Evolutionary conservation across 2,797 vertebrate species (phyloP).

Genomic region (Spheniscus humboldti): DNA sequence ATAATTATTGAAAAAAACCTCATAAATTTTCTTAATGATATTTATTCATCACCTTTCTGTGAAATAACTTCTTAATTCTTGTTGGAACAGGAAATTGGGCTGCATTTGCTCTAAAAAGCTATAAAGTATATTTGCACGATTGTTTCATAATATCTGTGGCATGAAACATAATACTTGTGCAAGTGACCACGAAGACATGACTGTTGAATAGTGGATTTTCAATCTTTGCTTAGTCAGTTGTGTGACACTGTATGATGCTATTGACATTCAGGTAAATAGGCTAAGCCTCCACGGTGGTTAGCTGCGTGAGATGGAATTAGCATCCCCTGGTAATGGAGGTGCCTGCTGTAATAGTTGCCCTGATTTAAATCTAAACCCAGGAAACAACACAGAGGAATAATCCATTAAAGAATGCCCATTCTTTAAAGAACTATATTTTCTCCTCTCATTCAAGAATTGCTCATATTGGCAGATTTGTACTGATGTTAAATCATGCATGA

Average conservation of each 20-base stretch:
- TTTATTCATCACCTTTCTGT: constrained; percentile 26
- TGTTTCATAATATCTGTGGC: not conserved
- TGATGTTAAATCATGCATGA: not conserved
- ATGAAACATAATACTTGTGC: not conserved
- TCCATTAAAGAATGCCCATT: not conserved
- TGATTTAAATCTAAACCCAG: constrained; percentile 24
- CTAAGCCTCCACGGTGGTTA: not conserved
- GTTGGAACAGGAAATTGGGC: not conserved
- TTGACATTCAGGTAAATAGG: not conserved
- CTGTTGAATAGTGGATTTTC: constrained; percentile 2
- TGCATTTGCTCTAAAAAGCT: not conserved
- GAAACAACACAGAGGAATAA: constrained; percentile 15
- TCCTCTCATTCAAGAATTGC: not conserved
- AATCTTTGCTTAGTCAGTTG: constrained; percentile 25
- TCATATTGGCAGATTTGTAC: not conserved
- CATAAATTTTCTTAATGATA: constrained; percentile 12
- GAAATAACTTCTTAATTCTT: not conserved
- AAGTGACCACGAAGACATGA: not conserved
- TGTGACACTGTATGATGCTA: not conserved
- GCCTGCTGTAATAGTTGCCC: not conserved
- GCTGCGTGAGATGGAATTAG: constrained; percentile 4
- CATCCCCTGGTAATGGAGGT: not conserved
- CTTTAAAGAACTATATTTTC: not conserved
- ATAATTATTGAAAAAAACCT: not conserved
- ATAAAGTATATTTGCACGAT: not conserved